phyloP scores from a whole-genome alignment of 2,113 vertebrate species.

The Axis porcinus region DNA sequence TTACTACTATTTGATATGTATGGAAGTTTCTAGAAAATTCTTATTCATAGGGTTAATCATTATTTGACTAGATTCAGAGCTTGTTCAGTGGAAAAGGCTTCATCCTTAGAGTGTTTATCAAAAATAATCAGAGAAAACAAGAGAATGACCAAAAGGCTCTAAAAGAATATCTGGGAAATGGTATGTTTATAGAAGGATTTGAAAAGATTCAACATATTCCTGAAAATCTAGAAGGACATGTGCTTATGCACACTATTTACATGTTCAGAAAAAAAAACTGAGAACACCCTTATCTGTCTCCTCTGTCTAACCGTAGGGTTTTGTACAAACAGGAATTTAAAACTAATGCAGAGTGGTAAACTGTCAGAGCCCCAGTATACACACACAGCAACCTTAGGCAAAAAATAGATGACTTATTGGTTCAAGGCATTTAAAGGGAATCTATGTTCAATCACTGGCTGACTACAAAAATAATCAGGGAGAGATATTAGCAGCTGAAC shows the following conservation, averaged over 20 bases:
- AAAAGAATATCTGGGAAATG: neutral
- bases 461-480: neutral
- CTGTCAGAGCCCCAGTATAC: neutral
- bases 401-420: neutral
- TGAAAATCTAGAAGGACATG: neutral
- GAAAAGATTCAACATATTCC: neutral
- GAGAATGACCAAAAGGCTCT: neutral
- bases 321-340: neutral
- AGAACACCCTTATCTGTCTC: neutral
- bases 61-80: neutral
- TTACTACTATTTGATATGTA: neutral
- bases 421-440: neutral
- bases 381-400: neutral
- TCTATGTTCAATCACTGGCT: neutral
- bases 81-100: neutral
- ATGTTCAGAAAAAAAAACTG: neutral
- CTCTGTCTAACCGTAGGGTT: neutral
- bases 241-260: neutral
- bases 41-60: neutral
- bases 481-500: neutral
- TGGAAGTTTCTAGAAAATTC: neutral
- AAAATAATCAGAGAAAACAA: neutral
- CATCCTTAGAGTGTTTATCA: neutral
- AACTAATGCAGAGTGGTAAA: neutral
- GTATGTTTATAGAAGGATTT: neutral